A percentile compares a stretch with the other conserved stretches of the same genome.
Conservation (phyloP, 2,797 vertebrate species). For the Hippocampus kuda region DNA sequence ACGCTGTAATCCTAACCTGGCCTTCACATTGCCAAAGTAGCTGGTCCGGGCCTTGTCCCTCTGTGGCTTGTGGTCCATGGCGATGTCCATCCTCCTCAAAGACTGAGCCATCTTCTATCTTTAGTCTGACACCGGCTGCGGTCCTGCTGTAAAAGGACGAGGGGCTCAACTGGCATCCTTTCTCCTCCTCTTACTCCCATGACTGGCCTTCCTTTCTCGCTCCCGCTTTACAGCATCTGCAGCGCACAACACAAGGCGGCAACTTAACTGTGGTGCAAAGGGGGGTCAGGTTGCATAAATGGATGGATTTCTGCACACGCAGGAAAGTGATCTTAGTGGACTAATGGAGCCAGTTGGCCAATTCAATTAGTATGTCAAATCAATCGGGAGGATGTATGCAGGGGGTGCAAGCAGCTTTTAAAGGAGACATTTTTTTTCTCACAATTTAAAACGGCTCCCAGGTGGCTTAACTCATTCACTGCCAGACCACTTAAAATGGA, state of each 20-base stretch:
- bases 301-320: slow-evolving; percentile 15
- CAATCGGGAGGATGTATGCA: background rate
- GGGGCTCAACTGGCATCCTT: slow-evolving; percentile 51
- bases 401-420: background rate
- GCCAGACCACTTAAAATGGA: no score
- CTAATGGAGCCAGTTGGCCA: slow-evolving; percentile 22
- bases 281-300: slow-evolving; percentile 6
- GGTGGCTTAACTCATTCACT: no score
- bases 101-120: slow-evolving; percentile 48
- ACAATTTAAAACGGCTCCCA: no score
- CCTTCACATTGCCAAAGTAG: slow-evolving; percentile 72
- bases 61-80: slow-evolving; percentile 55
- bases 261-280: slow-evolving; percentile 6
- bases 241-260: slow-evolving; percentile 1
- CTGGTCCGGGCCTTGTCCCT: slow-evolving; percentile 56
- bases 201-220: slow-evolving; percentile 10
- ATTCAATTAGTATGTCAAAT: slow-evolving; percentile 18
- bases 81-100: slow-evolving; percentile 37
- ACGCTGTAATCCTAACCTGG: slow-evolving; percentile 51
- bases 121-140: slow-evolving; percentile 22
- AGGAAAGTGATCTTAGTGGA: slow-evolving; percentile 18
- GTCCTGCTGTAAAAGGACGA: slow-evolving; percentile 13
- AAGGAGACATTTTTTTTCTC: background rate
- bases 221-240: slow-evolving; percentile 37
- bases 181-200: slow-evolving; percentile 55